These are phyloP conservation scores for Zeus faber DNA, from an alignment of 2,113 vertebrate genomes.

Conservation along the genomic window DNA sequence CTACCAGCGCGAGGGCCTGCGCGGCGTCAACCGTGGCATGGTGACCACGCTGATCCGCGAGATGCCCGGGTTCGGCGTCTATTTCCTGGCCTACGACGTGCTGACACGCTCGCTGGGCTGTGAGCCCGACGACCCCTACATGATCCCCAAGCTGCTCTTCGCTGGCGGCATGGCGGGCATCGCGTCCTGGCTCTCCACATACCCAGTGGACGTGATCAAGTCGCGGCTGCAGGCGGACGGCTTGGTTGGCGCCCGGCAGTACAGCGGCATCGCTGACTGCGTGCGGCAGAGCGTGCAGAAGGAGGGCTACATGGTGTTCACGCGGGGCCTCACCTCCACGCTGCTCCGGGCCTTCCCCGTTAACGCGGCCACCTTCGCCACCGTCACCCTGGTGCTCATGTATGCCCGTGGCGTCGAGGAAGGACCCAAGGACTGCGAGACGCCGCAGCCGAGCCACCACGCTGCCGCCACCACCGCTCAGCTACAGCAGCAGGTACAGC, in stretches of 20 bases:
- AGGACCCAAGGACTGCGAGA: conserved; percentile 73
- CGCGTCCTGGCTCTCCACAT: conserved; percentile 92
- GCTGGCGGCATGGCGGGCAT: conserved; percentile 92
- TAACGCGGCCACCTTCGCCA: conserved; percentile 93
- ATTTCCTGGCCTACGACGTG: conserved; percentile 91
- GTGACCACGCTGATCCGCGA: conserved; percentile 87
- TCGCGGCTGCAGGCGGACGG: conserved; percentile 94
- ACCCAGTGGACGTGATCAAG: conserved; percentile 93
- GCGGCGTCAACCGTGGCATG: conserved; percentile 91
- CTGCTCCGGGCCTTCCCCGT: conserved; percentile 94
- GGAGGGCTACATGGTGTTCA: conserved; percentile 92
- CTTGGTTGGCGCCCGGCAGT: conserved; percentile 79
- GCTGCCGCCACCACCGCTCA: too few species aligned
- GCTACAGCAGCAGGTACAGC: conserved; percentile 77
- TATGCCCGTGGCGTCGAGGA: conserved; percentile 75
- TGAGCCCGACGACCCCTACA: conserved; percentile 81
- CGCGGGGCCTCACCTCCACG: conserved; percentile 89
- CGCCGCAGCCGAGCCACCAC: conserved; percentile 43
- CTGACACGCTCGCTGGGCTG: conserved; percentile 86
- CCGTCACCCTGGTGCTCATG: conserved; percentile 89
- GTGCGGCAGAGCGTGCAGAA: conserved; percentile 81
- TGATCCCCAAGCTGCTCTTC: conserved; percentile 93
- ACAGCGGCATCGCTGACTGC: conserved; percentile 88
- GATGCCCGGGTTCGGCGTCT: conserved; percentile 93
- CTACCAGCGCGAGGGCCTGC: conserved; percentile 86